These are phyloP conservation scores for Amphipoea oculea DNA, from an alignment of 2,888 invertebrate species.

Conservation along the genomic window DNA sequence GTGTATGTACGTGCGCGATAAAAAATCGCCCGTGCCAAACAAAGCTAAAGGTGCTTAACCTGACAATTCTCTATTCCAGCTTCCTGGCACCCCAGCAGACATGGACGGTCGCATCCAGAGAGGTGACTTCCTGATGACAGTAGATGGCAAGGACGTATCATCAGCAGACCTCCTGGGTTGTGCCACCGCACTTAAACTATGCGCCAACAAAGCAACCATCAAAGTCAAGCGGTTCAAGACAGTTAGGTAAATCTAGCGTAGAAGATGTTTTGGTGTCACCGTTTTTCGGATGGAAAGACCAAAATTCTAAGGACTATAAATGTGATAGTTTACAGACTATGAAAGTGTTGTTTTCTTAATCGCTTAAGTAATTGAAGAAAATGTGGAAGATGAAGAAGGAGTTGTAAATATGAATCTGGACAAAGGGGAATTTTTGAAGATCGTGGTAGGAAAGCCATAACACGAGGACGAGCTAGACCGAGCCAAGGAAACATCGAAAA, in stretches of 20 bases:
- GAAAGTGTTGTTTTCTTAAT: conserved; percentile 38
- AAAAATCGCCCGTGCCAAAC: neutral
- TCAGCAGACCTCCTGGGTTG: conserved; percentile 95
- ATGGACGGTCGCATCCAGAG: conserved; percentile 97
- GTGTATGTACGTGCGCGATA: neutral
- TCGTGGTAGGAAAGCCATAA: neutral
- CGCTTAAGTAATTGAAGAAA: conserved; percentile 17
- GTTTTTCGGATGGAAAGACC: conserved; percentile 40
- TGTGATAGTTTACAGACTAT: conserved; percentile 46
- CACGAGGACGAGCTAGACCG: neutral
- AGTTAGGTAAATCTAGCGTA: conserved; percentile 76
- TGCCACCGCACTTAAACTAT: conserved; percentile 96
- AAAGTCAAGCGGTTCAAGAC: conserved; percentile 97
- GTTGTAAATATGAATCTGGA: conserved; percentile 36
- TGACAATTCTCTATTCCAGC: conserved; percentile 85
- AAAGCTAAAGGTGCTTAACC: neutral
- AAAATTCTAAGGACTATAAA: conserved; percentile 27
- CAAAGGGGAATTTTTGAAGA: conserved; percentile 31
- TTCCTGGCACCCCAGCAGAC: conserved; percentile 96
- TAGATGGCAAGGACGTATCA: conserved; percentile 96
- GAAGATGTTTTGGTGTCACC: conserved; percentile 59
- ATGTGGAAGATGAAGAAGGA: neutral
- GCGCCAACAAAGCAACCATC: conserved; percentile 94
- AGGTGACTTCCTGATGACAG: conserved; percentile 97
- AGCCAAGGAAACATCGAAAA: conserved; percentile 27